Evolutionary conservation across 2,888 invertebrate genomes (phyloP), one percentile per base, ranked within the genome.

Genomic region (Amphipyra berbera): DNA sequence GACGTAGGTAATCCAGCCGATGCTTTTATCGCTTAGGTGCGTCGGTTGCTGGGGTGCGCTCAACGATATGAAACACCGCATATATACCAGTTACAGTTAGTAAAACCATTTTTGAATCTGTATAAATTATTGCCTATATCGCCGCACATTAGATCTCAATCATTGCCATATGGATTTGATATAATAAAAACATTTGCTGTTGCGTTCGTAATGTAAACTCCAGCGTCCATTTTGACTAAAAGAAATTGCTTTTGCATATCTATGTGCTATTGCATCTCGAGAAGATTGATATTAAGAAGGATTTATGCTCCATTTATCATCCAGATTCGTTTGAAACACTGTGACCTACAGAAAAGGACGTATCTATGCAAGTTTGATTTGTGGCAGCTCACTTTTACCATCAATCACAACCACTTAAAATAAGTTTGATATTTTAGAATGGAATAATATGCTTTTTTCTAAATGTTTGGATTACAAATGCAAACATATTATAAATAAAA

Each of bases 1-100:
- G 93, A 92, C 91, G 92, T 89, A n/a, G n/a, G n/a, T n/a, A 93
- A 92, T 86, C 83, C 83, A 81, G 77, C 62, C 61, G 74, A 74
- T 73, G 57, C 73, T 86, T 88, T 87, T 88, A 90, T 88, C 82
- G 78, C 60, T 50, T 45, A 69, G 69, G 48, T 62, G 56, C 62
- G 73, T 69, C 70, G 42, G 76, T 76, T 76, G 75, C 79, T 65
- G 71, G 55, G 78, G 65, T 73, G 67, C 63, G 66, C 53, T 69
- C 62, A 62, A n/a, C n/a, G 59, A 81, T 77, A 69, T 75, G 59
- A 70, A 73, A 60, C 67, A 65, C 53, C 54, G 53, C 42, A 71
- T 56, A 58, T 47, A 41, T 60, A 57, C 41, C 42, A 61, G 56
- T 57, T 58, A 53, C 47, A 54, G 50, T 42, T 38, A 62, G 56